Conservation (phyloP, 2,113 vertebrate genomes). For the Ammodytes marinus region DNA sequence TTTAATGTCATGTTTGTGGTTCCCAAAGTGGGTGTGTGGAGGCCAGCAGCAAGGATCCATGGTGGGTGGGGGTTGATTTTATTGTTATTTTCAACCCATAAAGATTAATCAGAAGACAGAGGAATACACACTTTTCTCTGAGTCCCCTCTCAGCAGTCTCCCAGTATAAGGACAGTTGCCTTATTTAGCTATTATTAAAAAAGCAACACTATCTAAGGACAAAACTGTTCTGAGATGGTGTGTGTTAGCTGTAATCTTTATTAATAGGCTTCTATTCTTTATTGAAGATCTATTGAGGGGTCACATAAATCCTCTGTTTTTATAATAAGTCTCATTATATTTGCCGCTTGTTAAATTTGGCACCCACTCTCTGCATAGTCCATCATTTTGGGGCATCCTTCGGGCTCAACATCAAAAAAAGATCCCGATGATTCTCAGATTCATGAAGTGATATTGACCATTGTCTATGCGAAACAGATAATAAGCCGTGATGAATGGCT, state of each 20-base stretch:
- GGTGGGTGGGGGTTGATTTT: slow-evolving; percentile 13
- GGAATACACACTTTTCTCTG: background rate
- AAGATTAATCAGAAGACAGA: slow-evolving; percentile 1
- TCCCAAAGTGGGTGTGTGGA: background rate
- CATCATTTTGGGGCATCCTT: slow-evolving; percentile 60
- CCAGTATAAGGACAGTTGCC: slow-evolving; percentile 5
- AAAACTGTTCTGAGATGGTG: slow-evolving; percentile 1
- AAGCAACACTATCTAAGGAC: background rate
- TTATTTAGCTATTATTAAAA: slow-evolving; percentile 15
- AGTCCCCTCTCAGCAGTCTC: background rate
- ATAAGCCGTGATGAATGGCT: slow-evolving; percentile 79
- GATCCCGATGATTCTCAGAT: slow-evolving; percentile 69
- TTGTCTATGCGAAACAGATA: slow-evolving; percentile 77
- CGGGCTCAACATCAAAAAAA: slow-evolving; percentile 55
- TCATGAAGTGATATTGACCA: slow-evolving; percentile 81
- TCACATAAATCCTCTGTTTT: slow-evolving; percentile 20
- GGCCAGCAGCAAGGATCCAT: background rate
- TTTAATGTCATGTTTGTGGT: slow-evolving; percentile 1
- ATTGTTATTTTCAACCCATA: slow-evolving; percentile 11
- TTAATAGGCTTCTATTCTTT: slow-evolving; percentile 5
- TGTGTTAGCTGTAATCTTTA: slow-evolving; percentile 6
- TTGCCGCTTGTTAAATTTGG: slow-evolving; percentile 43
- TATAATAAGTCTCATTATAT: slow-evolving; percentile 1
- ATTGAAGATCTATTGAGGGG: background rate
- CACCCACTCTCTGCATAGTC: slow-evolving; percentile 35